Evolutionary conservation across 2,797 vertebrate genomes (phyloP), one percentile per base, ranked within the genome.

Genomic region (Tauraco hartlaubi): DNA sequence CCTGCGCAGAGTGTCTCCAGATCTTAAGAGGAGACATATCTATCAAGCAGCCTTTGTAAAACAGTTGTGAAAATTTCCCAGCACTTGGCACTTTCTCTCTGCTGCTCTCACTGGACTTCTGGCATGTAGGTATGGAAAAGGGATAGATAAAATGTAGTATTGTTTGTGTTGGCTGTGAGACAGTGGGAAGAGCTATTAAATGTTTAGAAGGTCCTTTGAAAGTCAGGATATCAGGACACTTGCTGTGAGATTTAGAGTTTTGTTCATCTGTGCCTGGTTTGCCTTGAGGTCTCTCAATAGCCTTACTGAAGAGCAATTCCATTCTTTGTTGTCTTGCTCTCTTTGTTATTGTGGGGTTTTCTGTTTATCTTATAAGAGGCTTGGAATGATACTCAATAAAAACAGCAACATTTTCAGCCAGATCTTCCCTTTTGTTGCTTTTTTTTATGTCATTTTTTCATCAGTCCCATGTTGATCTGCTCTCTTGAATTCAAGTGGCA

Each of bases 181-280:
- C 54, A 85, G 33, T 87, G 71, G 59, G 77, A 95, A 94, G 80
- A 93, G 71, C 88, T 85, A 80, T 92, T 76, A 88, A 86, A 92
- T 90, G 77, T 87, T 82, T 56, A 85, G 67, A 79, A 90, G 67
- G 91, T 89, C 63, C 77, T 96, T 73, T 95, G 90, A 92, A 96
- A 95, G 92, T 94, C 85, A 92, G 77, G 59, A 2, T 81, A 92
- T 90, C 44, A 29, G 80, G 67, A n/a, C 56, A 18, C 80, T 94
- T 91, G 64, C 88, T 80, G 80, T 85, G 83, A 85, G 91, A 72
- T 93, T 76, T 63, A 81, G 94, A 90, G 49, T 71, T 84, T 89
- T 90, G 56, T 80, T 88, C 28, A 21, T 80, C 31, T 76, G 0
- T 85, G 48, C 29, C n/a, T 88, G 94, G 83, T 96, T 94, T 92